Evolutionary conservation across 2,797 vertebrate genomes (phyloP).

Genomic region (Steatocranus sp.): DNA sequence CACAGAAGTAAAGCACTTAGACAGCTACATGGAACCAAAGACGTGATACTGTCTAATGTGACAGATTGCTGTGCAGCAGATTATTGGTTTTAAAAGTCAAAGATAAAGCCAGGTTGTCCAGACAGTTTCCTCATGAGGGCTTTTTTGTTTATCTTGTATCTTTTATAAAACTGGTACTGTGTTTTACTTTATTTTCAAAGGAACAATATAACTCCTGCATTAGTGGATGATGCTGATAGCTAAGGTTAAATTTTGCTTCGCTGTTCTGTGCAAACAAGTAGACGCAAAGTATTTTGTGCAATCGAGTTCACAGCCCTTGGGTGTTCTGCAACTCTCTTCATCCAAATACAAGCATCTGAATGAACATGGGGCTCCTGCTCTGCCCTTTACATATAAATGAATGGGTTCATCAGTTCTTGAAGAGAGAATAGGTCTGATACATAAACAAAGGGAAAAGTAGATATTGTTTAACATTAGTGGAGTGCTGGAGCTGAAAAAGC

Average conservation of each 20-base stretch:
- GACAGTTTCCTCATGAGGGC: too few species aligned
- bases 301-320: neutral
- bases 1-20: neutral
- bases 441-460: neutral
- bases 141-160: neutral
- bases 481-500: neutral
- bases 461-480: neutral
- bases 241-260: neutral
- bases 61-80: neutral
- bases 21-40: neutral
- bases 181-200: neutral
- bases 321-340: neutral
- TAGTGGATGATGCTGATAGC: neutral
- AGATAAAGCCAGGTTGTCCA: neutral
- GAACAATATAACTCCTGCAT: neutral
- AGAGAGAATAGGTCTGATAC: neutral
- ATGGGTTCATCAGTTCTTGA: neutral
- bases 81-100: neutral
- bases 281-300: neutral
- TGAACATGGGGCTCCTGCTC: neutral
- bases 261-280: neutral
- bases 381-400: neutral
- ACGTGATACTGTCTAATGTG: neutral
- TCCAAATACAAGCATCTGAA: neutral
- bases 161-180: neutral